Percentiles rank a stretch among this genome's conserved stretches.
Conservation (phyloP, 23 tunicate species). For the Trididemnum miniatum region DNA sequence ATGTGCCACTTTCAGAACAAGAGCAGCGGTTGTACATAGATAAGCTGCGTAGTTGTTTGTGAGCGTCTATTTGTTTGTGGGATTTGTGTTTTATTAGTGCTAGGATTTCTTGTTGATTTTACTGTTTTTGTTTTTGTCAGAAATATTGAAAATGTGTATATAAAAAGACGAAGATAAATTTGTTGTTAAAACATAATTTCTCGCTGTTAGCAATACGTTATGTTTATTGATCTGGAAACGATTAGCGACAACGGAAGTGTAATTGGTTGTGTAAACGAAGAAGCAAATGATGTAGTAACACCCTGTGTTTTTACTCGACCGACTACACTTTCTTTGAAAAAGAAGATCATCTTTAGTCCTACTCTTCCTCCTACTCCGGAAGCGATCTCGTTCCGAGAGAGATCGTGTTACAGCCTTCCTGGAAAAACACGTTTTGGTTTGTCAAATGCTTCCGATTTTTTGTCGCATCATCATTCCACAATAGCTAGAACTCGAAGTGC, state of each 20-base stretch:
- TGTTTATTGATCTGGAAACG: not conserved
- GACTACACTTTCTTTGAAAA: slow-evolving; percentile 10
- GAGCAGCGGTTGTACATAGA: too few relatives aligned
- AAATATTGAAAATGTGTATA: too few relatives aligned
- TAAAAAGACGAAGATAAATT: too few relatives aligned
- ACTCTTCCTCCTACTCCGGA: slow-evolving; percentile 45
- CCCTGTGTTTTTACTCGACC: slow-evolving; percentile 6
- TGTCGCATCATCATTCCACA: not conserved
- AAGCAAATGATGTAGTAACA: not conserved
- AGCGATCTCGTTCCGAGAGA: not conserved
- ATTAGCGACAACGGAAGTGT: not conserved
- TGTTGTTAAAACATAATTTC: too few relatives aligned
- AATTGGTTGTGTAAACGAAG: not conserved
- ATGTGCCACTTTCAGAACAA: too few relatives aligned
- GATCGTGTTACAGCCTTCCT: slow-evolving; percentile 39
- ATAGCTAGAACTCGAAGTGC: not conserved
- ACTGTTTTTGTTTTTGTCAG: too few relatives aligned
- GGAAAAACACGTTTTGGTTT: not conserved
- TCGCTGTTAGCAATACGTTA: too few relatives aligned
- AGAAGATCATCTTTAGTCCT: slow-evolving; percentile 10
- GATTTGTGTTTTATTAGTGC: too few relatives aligned
- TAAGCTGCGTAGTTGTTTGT: too few relatives aligned
- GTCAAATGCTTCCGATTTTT: not conserved
- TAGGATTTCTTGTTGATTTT: too few relatives aligned
- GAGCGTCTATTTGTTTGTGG: too few relatives aligned